A percentile compares a stretch with the other conserved stretches of the same genome.
Evolutionary conservation across 1,140 invertebrate genomes (phyloP).

Genomic region (Bursaphelenchus mucronatus): DNA sequence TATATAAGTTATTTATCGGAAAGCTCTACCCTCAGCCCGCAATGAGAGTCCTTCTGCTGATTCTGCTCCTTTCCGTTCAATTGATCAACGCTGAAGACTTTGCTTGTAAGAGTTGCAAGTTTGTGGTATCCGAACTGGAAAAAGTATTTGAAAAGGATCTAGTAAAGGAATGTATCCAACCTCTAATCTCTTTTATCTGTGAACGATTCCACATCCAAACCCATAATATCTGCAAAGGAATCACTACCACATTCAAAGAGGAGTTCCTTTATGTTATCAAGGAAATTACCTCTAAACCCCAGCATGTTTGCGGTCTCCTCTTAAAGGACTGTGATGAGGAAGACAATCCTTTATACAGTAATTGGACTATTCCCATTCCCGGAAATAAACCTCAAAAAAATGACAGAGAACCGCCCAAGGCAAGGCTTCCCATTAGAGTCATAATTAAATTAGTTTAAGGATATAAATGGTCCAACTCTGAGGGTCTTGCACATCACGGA

Average conservation of each 20-base stretch:
- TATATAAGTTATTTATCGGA: no score
- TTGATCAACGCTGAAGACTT: not conserved
- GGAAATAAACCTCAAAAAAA: conserved; percentile 42
- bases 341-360: conserved; percentile 31
- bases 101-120: not conserved
- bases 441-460: conserved; percentile 25
- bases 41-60: no score
- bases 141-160: not conserved
- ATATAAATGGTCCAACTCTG: conserved; percentile 23
- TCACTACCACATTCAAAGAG: conserved; percentile 44
- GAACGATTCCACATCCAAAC: conserved; percentile 32
- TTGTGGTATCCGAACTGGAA: not conserved
- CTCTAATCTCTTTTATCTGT: conserved; percentile 24
- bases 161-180: not conserved
- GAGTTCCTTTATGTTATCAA: conserved; percentile 45
- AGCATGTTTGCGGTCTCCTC: conserved; percentile 47
- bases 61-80: not conserved
- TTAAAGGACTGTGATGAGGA: conserved; percentile 39
- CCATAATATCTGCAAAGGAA: conserved; percentile 42
- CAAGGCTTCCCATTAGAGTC: conserved; percentile 1
- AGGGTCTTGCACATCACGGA: conserved; percentile 42
- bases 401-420: conserved; percentile 18
- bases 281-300: conserved; percentile 37
- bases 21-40: no score
- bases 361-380: conserved; percentile 49